A percentile compares a stretch with the other conserved stretches of the same genome.
Conservation (phyloP, 2,797 vertebrate genomes). For the Helostoma temminkii region DNA sequence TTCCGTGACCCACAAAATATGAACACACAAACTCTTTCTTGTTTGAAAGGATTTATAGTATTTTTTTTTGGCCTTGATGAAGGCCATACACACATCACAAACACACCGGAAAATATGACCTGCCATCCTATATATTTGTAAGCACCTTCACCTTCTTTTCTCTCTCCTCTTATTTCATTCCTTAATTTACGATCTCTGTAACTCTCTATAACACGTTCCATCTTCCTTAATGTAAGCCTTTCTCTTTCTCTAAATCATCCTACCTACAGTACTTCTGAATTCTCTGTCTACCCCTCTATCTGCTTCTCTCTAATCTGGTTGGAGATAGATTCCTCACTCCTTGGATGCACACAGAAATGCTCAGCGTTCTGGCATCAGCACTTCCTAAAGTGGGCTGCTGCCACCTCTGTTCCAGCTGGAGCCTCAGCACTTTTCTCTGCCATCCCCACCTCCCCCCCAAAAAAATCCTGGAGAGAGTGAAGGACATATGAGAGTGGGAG, state of each 20-base stretch:
- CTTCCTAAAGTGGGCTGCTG: conserved; percentile 76
- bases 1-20: conserved; percentile 6
- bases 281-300: conserved; percentile 16
- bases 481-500: conserved; percentile 64
- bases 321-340: conserved; percentile 69
- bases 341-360: conserved; percentile 78
- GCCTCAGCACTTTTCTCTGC: conserved; percentile 31
- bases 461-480: conserved; percentile 60
- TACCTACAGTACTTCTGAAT: neutral
- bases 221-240: neutral
- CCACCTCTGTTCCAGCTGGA: conserved; percentile 54
- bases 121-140: neutral
- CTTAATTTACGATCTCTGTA: conserved; percentile 12
- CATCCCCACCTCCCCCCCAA: neutral
- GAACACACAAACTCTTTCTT: conserved; percentile 2
- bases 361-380: conserved; percentile 76
- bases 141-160: neutral
- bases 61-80: neutral
- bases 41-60: neutral
- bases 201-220: neutral
- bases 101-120: conserved; percentile 2
- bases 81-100: too few relatives aligned
- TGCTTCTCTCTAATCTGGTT: conserved; percentile 63
- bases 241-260: neutral
- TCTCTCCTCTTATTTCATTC: neutral